Conservation (phyloP, 1,140 invertebrate species). For the Solenopsis invicta region DNA sequence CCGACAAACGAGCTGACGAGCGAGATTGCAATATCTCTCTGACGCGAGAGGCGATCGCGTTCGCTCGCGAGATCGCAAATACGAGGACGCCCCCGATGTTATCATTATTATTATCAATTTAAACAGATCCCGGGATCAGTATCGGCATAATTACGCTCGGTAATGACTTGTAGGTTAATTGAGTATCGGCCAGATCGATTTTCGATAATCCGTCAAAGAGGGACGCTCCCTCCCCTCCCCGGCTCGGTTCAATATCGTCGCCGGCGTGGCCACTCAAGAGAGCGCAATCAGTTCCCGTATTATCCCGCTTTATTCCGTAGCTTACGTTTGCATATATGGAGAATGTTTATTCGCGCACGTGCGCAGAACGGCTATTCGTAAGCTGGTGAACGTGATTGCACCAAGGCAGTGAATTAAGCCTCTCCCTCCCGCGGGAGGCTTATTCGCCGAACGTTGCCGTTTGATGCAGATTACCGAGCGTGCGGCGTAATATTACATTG, state of each 20-base stretch:
- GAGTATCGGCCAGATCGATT: constrained; percentile 70
- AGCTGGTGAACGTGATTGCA: constrained; percentile 48
- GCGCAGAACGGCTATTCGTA: constrained; percentile 14
- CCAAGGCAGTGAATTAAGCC: constrained; percentile 45
- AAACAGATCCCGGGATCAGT: constrained; percentile 70
- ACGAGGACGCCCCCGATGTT: constrained; percentile 38
- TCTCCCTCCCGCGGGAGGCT: constrained; percentile 1
- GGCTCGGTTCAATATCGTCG: constrained; percentile 48
- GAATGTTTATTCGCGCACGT: constrained; percentile 20
- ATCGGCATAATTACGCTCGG: constrained; percentile 70
- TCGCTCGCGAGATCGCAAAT: not conserved
- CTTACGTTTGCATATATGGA: constrained; percentile 21
- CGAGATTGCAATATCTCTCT: constrained; percentile 55
- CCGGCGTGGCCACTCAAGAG: constrained; percentile 37
- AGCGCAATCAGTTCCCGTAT: constrained; percentile 46
- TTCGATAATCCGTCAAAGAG: constrained; percentile 77
- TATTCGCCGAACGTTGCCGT: constrained; percentile 19
- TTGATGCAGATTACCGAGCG: constrained; percentile 36
- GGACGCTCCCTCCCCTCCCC: not conserved
- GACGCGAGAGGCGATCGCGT: constrained; percentile 1
- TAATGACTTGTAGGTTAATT: constrained; percentile 76
- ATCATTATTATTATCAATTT: constrained; percentile 76
- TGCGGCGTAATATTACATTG: constrained; percentile 4
- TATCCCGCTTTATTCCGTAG: constrained; percentile 53
- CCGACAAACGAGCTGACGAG: not conserved